Conservation (phyloP, 2,797 vertebrate species). For the Sebastes dallii region DNA sequence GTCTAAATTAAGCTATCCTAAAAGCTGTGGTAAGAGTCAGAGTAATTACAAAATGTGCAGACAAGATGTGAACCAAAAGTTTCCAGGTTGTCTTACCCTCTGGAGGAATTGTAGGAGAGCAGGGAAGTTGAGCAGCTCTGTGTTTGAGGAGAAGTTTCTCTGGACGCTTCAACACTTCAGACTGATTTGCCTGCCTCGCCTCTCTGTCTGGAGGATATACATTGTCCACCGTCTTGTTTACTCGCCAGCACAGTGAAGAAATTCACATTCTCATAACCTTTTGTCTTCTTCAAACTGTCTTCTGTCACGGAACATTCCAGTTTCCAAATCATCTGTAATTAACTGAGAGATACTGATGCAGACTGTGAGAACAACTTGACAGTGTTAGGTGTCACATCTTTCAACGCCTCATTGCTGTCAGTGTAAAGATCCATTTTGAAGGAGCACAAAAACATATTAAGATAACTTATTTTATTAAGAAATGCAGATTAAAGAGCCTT, state of each 20-base stretch:
- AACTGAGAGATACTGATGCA: not conserved
- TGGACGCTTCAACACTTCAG: not conserved
- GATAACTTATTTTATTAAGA: not conserved
- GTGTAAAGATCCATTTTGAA: not conserved
- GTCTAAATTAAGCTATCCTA: not conserved
- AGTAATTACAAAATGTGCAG: not conserved
- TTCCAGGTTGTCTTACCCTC: slow-evolving; percentile 17
- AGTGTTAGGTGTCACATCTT: not conserved
- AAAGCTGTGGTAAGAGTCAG: not conserved
- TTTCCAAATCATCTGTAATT: slow-evolving; percentile 5
- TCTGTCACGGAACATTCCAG: slow-evolving; percentile 29
- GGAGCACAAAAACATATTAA: not conserved
- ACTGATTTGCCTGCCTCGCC: not conserved
- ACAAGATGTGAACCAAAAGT: not conserved
- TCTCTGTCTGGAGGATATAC: not conserved
- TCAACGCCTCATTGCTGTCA: not conserved
- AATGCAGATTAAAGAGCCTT: not conserved
- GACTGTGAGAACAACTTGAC: not conserved
- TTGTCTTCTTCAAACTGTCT: slow-evolving; percentile 1
- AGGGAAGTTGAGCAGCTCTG: not conserved
- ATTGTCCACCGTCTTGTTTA: not conserved
- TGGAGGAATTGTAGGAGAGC: not conserved
- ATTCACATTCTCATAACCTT: slow-evolving; percentile 1
- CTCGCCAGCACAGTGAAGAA: not conserved
- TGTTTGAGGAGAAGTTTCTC: not conserved